Evolutionary conservation across 2,113 vertebrate genomes (phyloP).

Genomic region (Phocoena sinus): DNA sequence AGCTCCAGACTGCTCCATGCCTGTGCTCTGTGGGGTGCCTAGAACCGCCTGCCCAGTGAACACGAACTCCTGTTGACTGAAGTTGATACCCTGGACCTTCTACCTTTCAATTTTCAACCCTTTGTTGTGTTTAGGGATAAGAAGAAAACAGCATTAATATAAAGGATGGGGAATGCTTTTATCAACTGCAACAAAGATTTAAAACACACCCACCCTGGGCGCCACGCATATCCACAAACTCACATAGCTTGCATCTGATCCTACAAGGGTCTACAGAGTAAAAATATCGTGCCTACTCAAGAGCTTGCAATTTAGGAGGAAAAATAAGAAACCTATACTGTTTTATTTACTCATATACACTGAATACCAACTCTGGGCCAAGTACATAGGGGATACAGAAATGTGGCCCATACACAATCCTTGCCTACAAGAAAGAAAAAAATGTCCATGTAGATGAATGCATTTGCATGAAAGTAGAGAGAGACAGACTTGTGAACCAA

Average conservation of each 20-base stretch:
- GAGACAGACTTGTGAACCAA: not conserved
- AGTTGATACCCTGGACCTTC: not conserved
- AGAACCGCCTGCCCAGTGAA: not conserved
- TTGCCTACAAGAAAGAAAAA: not conserved
- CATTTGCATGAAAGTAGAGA: not conserved
- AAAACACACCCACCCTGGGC: rapidly evolving
- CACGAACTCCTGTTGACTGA: not conserved
- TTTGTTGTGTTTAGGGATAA: not conserved
- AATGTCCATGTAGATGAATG: not conserved
- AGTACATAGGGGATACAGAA: not conserved
- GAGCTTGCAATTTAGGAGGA: not conserved
- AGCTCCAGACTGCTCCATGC: not conserved
- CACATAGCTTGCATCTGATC: not conserved
- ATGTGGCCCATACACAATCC: not conserved
- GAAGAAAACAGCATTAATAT: not conserved
- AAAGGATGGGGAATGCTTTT: not conserved
- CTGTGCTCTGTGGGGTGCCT: not conserved
- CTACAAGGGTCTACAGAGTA: not conserved
- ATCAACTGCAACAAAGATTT: not conserved
- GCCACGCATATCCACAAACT: not conserved
- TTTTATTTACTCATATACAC: not conserved
- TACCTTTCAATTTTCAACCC: not conserved
- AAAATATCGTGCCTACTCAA: not conserved
- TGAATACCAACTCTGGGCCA: not conserved
- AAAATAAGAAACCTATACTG: not conserved